Evolutionary conservation across 2,888 invertebrate species (phyloP), one percentile per base, ranked within the genome.

Genomic region (Stenotaenia linearis): DNA sequence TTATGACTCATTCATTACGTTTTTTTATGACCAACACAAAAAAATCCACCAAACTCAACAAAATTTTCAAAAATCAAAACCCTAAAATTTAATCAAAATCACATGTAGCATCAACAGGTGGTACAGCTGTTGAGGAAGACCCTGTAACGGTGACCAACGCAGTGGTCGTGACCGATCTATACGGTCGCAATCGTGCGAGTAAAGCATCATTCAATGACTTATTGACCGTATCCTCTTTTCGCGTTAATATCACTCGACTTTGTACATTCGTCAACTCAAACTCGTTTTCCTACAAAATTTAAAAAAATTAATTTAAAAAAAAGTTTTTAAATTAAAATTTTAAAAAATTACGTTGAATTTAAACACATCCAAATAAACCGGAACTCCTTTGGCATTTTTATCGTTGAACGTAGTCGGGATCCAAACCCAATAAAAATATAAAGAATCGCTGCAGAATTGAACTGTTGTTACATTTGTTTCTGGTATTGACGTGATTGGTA

Each of bases 341-440:
- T 18, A 56, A 28, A 7, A 25, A 77, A n/a, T 80, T 82, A 85
- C 86, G 82, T 85, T 81, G 40, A 84, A 79, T 40, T 79, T 81
- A 78, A 85, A 85, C 4, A 82, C 82, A 30, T 85, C 84, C 69
- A 85, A 69, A 82, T 83, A 84, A 18, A 86, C 83, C 50, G 82
- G 81, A 75, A 84, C 83, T 79, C 84, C 84, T 82, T 85, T 86
- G 21, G 82, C 81, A 79, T 81, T 83, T 80, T 85, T 85, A 35
- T 85, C 83, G n/a, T 78, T 45, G 9, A 82, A 50, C 15, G 79
- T 78, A 6, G 83, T 84, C 6, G 84, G 83, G 56, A 84, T 83
- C 86, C 86, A 86, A 9, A 86, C 78, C 85, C 85, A 85, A 81
- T 85, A 86, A 82, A 85, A 84, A 78, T 82, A 83, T 30, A 83